Conservation (phyloP, 2,113 vertebrate species). For the Aptenodytes patagonicus region DNA sequence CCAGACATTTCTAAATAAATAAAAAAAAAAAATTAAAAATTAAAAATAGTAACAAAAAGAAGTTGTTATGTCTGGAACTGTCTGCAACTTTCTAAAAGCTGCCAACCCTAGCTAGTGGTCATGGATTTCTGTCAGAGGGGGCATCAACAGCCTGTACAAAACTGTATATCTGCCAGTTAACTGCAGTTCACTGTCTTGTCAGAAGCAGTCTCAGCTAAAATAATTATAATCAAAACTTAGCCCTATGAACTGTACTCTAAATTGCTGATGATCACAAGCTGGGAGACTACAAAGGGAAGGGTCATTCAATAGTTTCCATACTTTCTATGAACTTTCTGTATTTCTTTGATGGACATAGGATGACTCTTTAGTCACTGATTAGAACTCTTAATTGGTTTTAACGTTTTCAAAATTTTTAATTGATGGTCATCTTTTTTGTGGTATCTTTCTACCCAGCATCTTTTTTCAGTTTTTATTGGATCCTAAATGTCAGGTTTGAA, state of each 20-base stretch:
- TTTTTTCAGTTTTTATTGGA: not conserved
- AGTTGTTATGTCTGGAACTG: not conserved
- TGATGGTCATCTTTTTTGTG: accelerated
- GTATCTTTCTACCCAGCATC: not conserved
- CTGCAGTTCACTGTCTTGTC: not conserved
- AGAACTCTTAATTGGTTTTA: not conserved
- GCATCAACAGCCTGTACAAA: not conserved
- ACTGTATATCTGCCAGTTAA: not conserved
- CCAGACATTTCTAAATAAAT: not conserved
- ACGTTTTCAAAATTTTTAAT: not conserved
- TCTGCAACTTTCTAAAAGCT: not conserved
- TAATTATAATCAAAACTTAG: not conserved
- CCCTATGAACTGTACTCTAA: not conserved
- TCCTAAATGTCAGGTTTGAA: not conserved
- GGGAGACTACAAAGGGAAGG: not conserved
- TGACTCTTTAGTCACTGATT: not conserved
- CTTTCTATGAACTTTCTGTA: not conserved
- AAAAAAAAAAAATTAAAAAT: not conserved
- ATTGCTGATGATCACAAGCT: not conserved
- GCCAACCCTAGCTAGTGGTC: not conserved
- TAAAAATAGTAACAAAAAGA: too few relatives aligned
- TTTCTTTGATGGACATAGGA: not conserved
- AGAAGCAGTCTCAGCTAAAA: not conserved
- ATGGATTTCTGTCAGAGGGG: not conserved
- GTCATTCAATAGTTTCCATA: not conserved